These are phyloP conservation scores for Discoglossus pictus DNA, from an alignment of 2,797 vertebrate species.

Conservation along the genomic window DNA sequence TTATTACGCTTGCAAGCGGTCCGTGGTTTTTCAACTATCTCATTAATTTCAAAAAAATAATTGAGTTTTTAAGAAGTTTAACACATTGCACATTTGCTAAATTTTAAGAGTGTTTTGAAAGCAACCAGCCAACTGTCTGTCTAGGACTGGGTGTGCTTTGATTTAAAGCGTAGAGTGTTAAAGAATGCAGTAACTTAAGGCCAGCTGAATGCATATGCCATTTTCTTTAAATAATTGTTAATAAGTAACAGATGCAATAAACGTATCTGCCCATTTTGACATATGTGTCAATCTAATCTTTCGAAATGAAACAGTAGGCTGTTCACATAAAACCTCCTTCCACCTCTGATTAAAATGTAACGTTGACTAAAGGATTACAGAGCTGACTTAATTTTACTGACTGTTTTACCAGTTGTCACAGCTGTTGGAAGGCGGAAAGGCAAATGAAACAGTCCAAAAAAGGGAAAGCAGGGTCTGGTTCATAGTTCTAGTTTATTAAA, in stretches of 20 bases:
- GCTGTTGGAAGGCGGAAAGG: conserved; percentile 76
- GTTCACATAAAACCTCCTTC: conserved; percentile 67
- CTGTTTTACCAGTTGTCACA: conserved; percentile 85
- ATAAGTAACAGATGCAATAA: conserved; percentile 68
- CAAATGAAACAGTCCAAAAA: conserved; percentile 71
- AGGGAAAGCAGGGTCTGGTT: conserved; percentile 11
- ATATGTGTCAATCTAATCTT: conserved; percentile 73
- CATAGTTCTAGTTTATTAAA: conserved; percentile 54
- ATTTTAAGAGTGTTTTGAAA: conserved; percentile 62
- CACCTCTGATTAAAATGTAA: conserved; percentile 82
- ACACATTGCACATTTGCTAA: conserved; percentile 40
- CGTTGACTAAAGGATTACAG: conserved; percentile 79
- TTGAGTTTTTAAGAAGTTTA: no score
- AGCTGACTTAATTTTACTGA: conserved; percentile 81
- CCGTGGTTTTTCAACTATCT: conserved; percentile 54
- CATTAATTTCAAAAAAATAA: conserved; percentile 19
- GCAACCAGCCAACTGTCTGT: conserved; percentile 58
- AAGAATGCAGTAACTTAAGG: conserved; percentile 67
- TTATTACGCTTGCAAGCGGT: conserved; percentile 63
- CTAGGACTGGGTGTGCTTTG: conserved; percentile 63
- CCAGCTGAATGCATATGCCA: conserved; percentile 52
- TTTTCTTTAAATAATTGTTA: conserved; percentile 58
- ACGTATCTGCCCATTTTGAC: conserved; percentile 70
- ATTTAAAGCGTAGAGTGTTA: conserved; percentile 63
- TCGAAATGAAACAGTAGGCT: conserved; percentile 70